Evolutionary conservation across 2,113 vertebrate species (phyloP).

Genomic region (Mustela nigripes): DNA sequence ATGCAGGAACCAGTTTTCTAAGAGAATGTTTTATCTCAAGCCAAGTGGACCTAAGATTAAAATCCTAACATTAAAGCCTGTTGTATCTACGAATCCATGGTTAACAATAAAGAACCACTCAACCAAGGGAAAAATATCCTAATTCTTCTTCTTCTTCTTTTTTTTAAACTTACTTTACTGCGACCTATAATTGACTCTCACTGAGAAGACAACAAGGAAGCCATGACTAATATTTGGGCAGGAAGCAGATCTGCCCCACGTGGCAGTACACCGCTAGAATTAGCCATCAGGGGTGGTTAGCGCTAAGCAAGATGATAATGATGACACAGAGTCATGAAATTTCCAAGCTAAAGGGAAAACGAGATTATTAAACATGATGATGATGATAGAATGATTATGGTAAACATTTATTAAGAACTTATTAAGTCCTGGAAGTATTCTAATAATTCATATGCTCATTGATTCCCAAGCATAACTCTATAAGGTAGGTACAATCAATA

Average conservation of each 20-base stretch:
- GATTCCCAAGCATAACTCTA: not conserved
- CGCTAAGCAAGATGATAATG: not conserved
- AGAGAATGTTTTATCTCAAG: slow-evolving; percentile 53
- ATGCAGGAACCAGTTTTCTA: not conserved
- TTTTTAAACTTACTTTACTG: not conserved
- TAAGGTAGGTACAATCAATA: not conserved
- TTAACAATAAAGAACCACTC: not conserved
- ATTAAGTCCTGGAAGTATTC: not conserved
- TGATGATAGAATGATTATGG: not conserved
- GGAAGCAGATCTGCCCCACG: not conserved
- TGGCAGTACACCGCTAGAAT: not conserved
- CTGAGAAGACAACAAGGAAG: not conserved
- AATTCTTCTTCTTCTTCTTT: not conserved
- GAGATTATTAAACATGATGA: not conserved
- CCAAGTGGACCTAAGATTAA: slow-evolving; percentile 41
- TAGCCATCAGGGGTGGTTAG: not conserved
- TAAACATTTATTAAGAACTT: not conserved
- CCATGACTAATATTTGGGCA: not conserved
- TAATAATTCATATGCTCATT: not conserved
- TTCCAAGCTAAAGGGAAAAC: not conserved
- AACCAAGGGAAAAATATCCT: not conserved
- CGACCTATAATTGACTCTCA: not conserved
- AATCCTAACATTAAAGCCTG: not conserved
- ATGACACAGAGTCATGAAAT: not conserved
- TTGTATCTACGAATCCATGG: not conserved